Evolutionary conservation across 2,113 vertebrate species (phyloP), one percentile per base, ranked within the genome.

Genomic region (Actenoides hombroni): DNA sequence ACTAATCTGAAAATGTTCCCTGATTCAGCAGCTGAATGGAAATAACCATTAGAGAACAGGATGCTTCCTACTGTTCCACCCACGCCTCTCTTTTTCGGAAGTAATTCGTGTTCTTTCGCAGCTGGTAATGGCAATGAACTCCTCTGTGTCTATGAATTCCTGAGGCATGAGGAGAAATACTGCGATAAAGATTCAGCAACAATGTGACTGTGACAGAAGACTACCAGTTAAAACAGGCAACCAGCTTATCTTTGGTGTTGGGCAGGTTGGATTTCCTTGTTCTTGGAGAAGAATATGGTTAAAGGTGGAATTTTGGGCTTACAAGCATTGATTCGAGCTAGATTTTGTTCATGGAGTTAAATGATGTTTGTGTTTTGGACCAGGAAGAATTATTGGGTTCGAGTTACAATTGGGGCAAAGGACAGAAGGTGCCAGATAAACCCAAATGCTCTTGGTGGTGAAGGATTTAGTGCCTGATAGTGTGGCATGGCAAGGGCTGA

Each of bases 11-110:
- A 88, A 90, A 85, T 31, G 84, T 93, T 94, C 79, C 93, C 90
- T 95, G 92, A 95, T 92, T 97, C 92, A 96, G 92, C 95, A 97
- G 74, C 80, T 83, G 77, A 94, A 28, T 95, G 86, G 90, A 97
- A 94, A 95, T 68, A 83, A 65, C 94, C 69, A 42, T 80, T 77
- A 93, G 78, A 53, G 90, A 94, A 93, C 88, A 94, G 63, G 90
- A 94, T 94, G 88, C 91, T 95, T 94, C 78, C 71, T 42, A 60
- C 88, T 79, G 75, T 83, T 94, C 94, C 82, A 28, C 93, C 93
- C 40, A 83, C 77, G 16, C 84, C 83, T 92, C 75, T 95, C 65
- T 84, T 49, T 53, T 80, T 81, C 12, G 10, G 88, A 86, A 88
- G 68, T 63, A 80, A 88, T 94, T 93, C 64, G 5, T 96, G 85